Evolutionary conservation across 2,113 vertebrate species (phyloP).

Genomic region (Hipposideros armiger): DNA sequence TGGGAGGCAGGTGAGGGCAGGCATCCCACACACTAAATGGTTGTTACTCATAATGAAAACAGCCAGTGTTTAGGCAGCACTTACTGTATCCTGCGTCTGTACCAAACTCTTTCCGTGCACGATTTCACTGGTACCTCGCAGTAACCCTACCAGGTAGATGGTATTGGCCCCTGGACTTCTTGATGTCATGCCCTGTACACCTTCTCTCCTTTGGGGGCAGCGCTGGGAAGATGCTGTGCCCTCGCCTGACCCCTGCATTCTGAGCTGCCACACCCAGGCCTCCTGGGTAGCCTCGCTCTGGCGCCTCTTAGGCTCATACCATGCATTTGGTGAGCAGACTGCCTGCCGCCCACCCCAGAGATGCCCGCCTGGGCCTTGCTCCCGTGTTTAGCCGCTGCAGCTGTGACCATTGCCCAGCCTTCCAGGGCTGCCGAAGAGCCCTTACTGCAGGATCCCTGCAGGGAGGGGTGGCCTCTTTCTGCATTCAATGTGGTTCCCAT

Average conservation of each 20-base stretch:
- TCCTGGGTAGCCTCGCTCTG: background rate
- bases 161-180: background rate
- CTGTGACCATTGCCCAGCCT: background rate
- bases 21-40: fast-evolving
- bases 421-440: background rate
- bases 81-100: background rate
- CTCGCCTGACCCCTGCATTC: background rate
- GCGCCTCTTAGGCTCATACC: background rate
- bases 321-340: background rate
- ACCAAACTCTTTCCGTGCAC: background rate
- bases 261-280: background rate
- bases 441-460: background rate
- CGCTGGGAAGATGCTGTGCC: background rate
- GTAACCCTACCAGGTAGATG: background rate
- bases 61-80: background rate
- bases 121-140: fast-evolving
- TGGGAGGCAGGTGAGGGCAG: background rate
- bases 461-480: background rate
- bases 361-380: background rate
- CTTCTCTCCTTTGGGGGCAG: background rate
- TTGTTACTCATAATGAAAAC: background rate
- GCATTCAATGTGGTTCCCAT: background rate
- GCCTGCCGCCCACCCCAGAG: background rate
- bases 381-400: background rate
- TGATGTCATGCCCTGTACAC: fast-evolving